These are phyloP conservation scores for Macrosteles quadrilineatus DNA, from an alignment of 1,140 invertebrate species.

Conservation along the genomic window DNA sequence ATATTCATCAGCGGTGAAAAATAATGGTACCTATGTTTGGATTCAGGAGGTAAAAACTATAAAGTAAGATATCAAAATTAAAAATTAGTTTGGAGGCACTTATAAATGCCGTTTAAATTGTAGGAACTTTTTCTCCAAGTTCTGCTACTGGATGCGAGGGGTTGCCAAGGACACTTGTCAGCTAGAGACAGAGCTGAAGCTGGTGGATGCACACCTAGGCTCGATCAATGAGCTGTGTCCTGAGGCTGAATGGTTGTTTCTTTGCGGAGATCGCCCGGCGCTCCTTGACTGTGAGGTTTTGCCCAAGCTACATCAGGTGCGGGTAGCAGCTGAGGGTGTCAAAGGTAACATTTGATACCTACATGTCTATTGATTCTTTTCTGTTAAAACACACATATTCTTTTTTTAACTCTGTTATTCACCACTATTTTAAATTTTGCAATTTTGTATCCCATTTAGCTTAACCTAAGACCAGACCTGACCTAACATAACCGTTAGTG, in stretches of 20 bases:
- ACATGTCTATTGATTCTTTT: too few relatives aligned
- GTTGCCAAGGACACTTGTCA: slow-evolving; percentile 53
- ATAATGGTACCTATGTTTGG: too few relatives aligned
- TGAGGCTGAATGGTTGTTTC: slow-evolving; percentile 46
- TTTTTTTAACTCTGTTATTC: too few relatives aligned
- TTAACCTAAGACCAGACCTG: background rate
- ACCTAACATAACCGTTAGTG: too few relatives aligned
- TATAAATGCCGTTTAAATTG: too few relatives aligned
- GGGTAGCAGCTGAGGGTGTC: slow-evolving; percentile 57
- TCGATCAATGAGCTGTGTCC: slow-evolving; percentile 4
- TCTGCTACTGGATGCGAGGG: slow-evolving; percentile 61
- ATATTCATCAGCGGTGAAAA: too few relatives aligned
- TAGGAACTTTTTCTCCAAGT: slow-evolving; percentile 60
- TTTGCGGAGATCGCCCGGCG: slow-evolving; percentile 53
- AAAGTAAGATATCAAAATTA: too few relatives aligned
- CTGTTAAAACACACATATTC: too few relatives aligned
- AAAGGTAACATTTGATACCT: slow-evolving; percentile 49
- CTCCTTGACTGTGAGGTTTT: slow-evolving; percentile 60
- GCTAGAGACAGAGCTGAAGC: slow-evolving; percentile 52
- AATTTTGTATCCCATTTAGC: background rate
- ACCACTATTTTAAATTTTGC: background rate
- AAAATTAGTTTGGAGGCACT: too few relatives aligned
- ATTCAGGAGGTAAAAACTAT: too few relatives aligned
- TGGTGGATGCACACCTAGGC: slow-evolving; percentile 52
- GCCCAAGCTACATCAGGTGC: slow-evolving; percentile 61